Base-by-base conservation (phyloP, 2,888 invertebrate species). In the Acleris emargana region DNA sequence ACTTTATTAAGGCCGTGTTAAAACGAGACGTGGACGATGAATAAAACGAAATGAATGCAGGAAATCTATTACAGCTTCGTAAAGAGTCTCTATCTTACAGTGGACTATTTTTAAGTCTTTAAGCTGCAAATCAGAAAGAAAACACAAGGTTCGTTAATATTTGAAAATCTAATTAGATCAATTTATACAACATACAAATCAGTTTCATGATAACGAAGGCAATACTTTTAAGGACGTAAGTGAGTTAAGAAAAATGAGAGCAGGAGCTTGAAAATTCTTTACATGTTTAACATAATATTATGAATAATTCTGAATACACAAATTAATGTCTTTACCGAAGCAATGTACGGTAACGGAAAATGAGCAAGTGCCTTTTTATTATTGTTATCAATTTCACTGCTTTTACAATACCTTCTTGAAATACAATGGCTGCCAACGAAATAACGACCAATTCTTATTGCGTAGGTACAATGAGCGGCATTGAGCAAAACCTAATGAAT, bases 1-100 rank as follows among this genome's bases (percentile, higher is more conserved):
- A 70, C 63, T 69, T 58, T 75, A 81, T 79, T 81, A 76, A 72
- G 75, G 69, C 60, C 69, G 62, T 62, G 55, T 43, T 53, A 42
- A 66, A 67, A 69, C 68, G 63, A 67, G 67, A 69, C 71, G 70
- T 70, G 58, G 68, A 72, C 20, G 32, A 32, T 58, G 50, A 50
- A 58, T 47, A 38, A 38, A 38, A 38, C 38, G 50, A 20, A 51
- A 51, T 51, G 22, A 51, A 50, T 22, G 17, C 22, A 42, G 42
- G 20, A 42, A 28, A 55, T 32, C 20, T 43, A 22, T 55, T 42
- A 17, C 17, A 51, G n/a, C 17, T 50, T n/a, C 6, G 22, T 22
- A 16, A 16, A 47, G 13, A 13, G n/a, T n/a, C n/a, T n/a, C 38
- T 22, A 50, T 50, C 22, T 59, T 45, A 13, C 16, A 20, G 6